Base-by-base conservation (phyloP, 2,797 vertebrate genomes). In the Spinibarbus caldwelli region DNA sequence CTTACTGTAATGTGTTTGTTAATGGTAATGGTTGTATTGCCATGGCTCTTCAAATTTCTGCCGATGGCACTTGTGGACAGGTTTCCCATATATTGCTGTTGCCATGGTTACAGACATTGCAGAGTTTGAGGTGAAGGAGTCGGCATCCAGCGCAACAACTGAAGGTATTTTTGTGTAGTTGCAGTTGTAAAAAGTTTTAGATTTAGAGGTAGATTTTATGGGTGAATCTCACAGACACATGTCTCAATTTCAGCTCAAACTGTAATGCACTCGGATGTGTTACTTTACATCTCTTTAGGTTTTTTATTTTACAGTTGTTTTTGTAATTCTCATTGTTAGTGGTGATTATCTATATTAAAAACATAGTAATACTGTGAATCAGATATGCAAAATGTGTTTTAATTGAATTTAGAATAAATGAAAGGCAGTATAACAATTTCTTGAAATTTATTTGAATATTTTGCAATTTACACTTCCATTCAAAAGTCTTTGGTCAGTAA, bases 21-120 rank as follows among this genome's bases (percentile, higher is more conserved):
- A 77, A 38, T n/a, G 31, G 23, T 64, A 43, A 73, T 59, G 36
- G 19, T 67, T 80, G 10, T 83, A 68, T 80, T 38, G 70, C 78
- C 52, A 47, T 14, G n/a, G 19, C 78, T 57, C 36, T 75, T 54
- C 38, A 87, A 38, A 77, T 82, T 72, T 72, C 23, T 62, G 71
- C 49, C 54, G 8, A 34, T 6, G 54, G 34, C 36, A 43, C 43
- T 2, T 23, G 70, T 78, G 77, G 34, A 85, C 68, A 19, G 54
- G 26, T 73, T 70, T 67, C 26, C 68, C 36, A 73, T 79, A 67
- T 83, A 38, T 43, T 82, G 73, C 78, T 81, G 80, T 85, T 87
- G 59, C 83, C 68, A 75, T 80, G 80, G 84, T 88, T 80, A 83
- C 87, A 85, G 87, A 83, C 31, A 75, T 76, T 47, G 38, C 45